Evolutionary conservation across 2,113 vertebrate genomes (phyloP).

Genomic region (Leucoraja erinaceus): DNA sequence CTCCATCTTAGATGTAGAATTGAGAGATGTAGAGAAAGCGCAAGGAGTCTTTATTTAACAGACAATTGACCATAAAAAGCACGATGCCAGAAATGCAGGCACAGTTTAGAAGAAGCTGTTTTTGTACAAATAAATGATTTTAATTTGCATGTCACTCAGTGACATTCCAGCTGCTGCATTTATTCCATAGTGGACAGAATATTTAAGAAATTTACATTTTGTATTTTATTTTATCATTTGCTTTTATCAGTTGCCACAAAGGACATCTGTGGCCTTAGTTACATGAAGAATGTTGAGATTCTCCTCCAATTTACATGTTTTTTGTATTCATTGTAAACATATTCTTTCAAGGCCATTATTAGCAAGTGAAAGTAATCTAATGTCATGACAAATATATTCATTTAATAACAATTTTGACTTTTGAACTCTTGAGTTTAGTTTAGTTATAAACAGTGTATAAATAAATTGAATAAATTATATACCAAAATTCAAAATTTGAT

Average conservation of each 20-base stretch:
- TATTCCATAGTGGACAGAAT: neutral
- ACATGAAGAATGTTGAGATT: neutral
- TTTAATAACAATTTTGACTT: neutral
- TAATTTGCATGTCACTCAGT: neutral
- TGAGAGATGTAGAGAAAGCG: neutral
- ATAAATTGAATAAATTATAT: neutral
- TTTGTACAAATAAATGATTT: neutral
- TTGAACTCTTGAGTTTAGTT: neutral
- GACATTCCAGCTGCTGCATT: neutral
- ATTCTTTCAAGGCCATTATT: neutral
- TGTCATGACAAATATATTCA: neutral
- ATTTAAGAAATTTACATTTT: neutral
- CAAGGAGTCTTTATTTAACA: neutral
- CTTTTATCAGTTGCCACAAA: neutral
- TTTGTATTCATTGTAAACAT: neutral
- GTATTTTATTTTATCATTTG: neutral
- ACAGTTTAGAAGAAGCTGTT: neutral
- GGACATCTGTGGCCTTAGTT: neutral
- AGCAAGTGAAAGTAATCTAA: neutral
- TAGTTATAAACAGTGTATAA: neutral
- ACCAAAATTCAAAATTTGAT: neutral
- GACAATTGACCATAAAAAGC: neutral
- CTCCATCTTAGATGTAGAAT: neutral
- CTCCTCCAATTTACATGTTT: neutral
- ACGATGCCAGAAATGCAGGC: neutral